Base-by-base conservation (phyloP, 2,113 vertebrate genomes). In the Dinomys branickii region DNA sequence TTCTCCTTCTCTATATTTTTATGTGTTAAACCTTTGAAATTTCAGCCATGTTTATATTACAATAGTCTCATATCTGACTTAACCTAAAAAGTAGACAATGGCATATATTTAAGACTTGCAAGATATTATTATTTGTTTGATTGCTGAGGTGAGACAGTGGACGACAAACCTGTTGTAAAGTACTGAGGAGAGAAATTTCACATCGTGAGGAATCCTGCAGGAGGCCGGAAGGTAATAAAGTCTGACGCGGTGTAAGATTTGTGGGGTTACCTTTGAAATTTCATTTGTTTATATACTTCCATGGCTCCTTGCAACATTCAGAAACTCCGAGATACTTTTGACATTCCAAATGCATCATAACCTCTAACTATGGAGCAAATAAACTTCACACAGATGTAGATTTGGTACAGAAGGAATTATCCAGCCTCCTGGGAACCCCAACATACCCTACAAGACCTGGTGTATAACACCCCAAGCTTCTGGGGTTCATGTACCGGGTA, bases 1-100 rank as follows among this genome's bases (percentile, higher is more conserved):
- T 92, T 78, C 28, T 95, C 67, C 52, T 78, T 90, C 92, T 56
- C 35, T 92, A 65, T 75, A 90, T 1, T 38, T 97, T 16, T 56
- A 47, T 35, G 20, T 86, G 85, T 84, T 90, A 90, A 92, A 52
- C 2, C 33, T 81, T 28, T 94, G 75, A 90, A 87, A 92, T 67
- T 50, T 56, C 54, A 88, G 41, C 20, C 50, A 90, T 81, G 9
- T 65, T 71, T 52, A 24, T 52, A 88, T 26, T 17, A 82, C 10
- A 89, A 71, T 35, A 71, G 56, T 26, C 26, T 92, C 30, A 65
- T n/a, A 28, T 58, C 85, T 80, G 17, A 50, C 35, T 85, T 71
- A 38, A 67, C 44, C 73, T 84, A 75, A 94, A 73, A 88, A 80
- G 73, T 3, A 69, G 85, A 84, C 94, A 94, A 94, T 44, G 26